Percentiles rank a stretch among this genome's conserved stretches.
These are phyloP conservation scores for Rhincodon typus DNA, from an alignment of 2,797 vertebrate species.

Conservation along the genomic window DNA sequence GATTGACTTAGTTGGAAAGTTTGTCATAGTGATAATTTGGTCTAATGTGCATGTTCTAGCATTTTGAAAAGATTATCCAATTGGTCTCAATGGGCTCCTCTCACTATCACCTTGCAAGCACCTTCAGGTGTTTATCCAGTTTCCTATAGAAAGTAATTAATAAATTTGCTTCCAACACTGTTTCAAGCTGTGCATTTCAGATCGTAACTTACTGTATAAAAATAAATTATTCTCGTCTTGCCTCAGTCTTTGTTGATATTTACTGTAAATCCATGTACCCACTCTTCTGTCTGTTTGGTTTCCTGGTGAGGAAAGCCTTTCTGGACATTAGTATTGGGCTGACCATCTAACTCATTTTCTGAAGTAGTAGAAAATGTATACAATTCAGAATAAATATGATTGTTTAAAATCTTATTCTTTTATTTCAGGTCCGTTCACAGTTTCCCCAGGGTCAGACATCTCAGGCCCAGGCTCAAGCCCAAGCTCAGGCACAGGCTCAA, in stretches of 20 bases:
- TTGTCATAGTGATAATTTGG: background rate
- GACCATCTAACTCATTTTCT: background rate
- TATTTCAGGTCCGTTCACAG: constrained; percentile 13
- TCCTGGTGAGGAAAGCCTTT: background rate
- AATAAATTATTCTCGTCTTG: background rate
- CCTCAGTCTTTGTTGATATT: background rate
- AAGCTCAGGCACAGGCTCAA: constrained; percentile 57
- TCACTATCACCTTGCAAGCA: too few relatives aligned
- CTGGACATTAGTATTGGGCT: background rate
- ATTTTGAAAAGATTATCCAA: background rate
- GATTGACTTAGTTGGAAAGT: background rate
- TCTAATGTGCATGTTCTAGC: background rate
- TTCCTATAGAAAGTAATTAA: background rate
- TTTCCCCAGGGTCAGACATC: background rate
- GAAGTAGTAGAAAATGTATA: background rate
- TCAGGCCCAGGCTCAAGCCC: constrained; percentile 41
- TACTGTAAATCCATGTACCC: background rate
- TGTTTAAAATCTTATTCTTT: background rate
- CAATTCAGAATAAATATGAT: background rate
- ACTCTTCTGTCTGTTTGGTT: background rate
- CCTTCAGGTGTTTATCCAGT: background rate
- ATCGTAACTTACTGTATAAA: background rate
- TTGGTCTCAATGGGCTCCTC: background rate
- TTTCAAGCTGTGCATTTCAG: background rate
- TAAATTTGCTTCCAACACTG: background rate